A percentile compares a stretch with the other conserved stretches of the same genome.
Conservation (phyloP, 2,797 vertebrate genomes). For the Sebastes trivittatus region DNA sequence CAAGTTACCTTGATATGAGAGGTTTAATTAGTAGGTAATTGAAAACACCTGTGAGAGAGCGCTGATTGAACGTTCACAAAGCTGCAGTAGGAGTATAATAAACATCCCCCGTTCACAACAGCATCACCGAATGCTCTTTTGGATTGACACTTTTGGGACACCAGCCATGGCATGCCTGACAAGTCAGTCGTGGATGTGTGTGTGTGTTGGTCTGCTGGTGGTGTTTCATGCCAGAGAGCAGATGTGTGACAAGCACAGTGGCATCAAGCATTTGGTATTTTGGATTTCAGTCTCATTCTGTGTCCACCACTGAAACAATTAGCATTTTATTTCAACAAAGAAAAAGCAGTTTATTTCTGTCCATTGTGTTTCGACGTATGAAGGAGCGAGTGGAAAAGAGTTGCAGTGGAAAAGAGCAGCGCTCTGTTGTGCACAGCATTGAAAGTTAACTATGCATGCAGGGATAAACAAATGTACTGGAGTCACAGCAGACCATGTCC, state of each 20-base stretch:
- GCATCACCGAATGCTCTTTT: neutral
- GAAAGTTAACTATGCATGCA: constrained; percentile 58
- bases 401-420: constrained; percentile 52
- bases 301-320: neutral
- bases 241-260: constrained; percentile 17
- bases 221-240: constrained; percentile 1
- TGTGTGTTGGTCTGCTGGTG: neutral
- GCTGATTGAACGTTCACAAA: neutral
- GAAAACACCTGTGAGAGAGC: neutral
- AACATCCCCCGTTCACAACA: neutral
- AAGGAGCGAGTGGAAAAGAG: constrained; percentile 30
- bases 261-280: neutral
- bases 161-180: constrained; percentile 14
- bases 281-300: neutral
- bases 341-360: neutral
- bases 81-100: neutral
- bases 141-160: constrained; percentile 3
- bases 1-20: neutral
- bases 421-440: constrained; percentile 43
- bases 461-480: constrained; percentile 63
- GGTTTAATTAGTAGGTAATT: neutral
- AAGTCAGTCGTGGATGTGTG: constrained; percentile 10
- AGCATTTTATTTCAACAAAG: neutral
- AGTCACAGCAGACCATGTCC: constrained; percentile 57
- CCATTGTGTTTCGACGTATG: neutral